Percentiles rank a stretch among this genome's conserved stretches.
Evolutionary conservation across 2,113 vertebrate species (phyloP).

Genomic region (Indri indri): DNA sequence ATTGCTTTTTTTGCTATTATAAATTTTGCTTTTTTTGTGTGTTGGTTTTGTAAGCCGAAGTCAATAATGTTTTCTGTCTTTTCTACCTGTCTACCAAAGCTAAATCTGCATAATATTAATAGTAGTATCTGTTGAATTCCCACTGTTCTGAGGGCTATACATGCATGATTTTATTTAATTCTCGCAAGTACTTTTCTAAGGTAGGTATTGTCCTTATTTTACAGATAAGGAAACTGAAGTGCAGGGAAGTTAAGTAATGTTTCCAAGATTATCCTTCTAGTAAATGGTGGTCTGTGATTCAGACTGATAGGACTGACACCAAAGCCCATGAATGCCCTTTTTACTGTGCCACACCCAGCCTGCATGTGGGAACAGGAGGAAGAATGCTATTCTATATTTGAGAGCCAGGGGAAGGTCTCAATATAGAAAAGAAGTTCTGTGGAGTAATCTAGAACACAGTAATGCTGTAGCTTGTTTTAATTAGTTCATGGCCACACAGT

Average conservation of each 20-base stretch:
- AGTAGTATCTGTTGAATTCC: background rate
- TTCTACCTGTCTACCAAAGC: background rate
- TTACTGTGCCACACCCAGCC: background rate
- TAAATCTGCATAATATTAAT: slow-evolving; percentile 38
- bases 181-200: background rate
- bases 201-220: background rate
- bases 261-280: background rate
- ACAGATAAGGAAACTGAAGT: background rate
- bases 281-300: background rate
- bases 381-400: background rate
- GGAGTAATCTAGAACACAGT: background rate
- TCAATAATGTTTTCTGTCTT: background rate
- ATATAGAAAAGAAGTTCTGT: background rate
- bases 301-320: background rate
- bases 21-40: background rate
- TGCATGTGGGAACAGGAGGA: background rate
- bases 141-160: background rate
- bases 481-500: slow-evolving; percentile 20
- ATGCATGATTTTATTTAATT: slow-evolving; percentile 18
- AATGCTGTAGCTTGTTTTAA: slow-evolving; percentile 15
- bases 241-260: background rate
- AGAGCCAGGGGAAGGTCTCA: background rate
- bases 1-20: background rate
- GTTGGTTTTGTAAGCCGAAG: slow-evolving; percentile 9
- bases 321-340: background rate